These are phyloP conservation scores for Drosophila pruinosa DNA, from an alignment of 1,140 invertebrate genomes.

Conservation along the genomic window DNA sequence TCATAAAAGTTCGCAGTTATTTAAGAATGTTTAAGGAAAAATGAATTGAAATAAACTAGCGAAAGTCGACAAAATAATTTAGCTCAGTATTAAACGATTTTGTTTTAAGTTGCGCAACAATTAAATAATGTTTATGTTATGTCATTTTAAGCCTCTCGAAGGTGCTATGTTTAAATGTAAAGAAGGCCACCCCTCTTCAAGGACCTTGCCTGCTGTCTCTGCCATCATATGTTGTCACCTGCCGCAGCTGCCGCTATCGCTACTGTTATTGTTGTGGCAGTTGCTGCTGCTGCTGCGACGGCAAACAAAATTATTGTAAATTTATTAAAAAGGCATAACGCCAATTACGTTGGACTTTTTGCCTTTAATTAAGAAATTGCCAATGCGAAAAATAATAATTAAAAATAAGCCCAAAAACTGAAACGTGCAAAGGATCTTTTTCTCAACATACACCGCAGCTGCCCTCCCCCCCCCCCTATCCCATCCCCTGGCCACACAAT, in stretches of 20 bases:
- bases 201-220: constrained; percentile 3
- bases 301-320: constrained; percentile 68
- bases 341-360: constrained; percentile 56
- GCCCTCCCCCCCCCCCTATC: background rate
- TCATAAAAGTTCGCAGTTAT: no score
- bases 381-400: constrained; percentile 79
- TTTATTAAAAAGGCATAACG: constrained; percentile 71
- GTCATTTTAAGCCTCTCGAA: no score
- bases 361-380: constrained; percentile 73
- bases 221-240: background rate
- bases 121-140: no score
- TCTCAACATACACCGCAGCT: constrained; percentile 7
- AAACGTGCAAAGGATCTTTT: constrained; percentile 53
- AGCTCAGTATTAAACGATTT: no score
- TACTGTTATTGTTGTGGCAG: background rate
- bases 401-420: constrained; percentile 60
- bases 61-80: no score
- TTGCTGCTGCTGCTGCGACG: constrained; percentile 16
- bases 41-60: background rate
- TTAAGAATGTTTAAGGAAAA: background rate
- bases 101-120: no score
- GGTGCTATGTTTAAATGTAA: no score
- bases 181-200: background rate
- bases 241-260: background rate
- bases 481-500: background rate